Evolutionary conservation across 2,888 invertebrate genomes (phyloP), one percentile per base, ranked within the genome.

Genomic region (Helleia helle): DNA sequence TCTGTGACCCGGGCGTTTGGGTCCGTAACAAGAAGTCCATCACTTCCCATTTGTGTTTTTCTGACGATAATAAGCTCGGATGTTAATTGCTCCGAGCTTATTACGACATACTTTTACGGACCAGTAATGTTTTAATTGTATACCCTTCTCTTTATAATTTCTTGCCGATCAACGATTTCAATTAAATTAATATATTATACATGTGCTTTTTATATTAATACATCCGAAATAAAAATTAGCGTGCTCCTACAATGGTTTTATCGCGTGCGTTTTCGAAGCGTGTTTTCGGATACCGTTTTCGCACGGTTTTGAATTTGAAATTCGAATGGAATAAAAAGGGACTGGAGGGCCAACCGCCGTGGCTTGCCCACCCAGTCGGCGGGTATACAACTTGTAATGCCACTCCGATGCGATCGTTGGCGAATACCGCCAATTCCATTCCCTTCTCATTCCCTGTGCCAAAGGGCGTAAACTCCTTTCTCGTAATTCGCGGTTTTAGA

Each of bases 341-440:
- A 52, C 49, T 51, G 57, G 61, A 61, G 60, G 66, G 67, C 65
- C 68, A 66, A 69, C 68, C 68, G 67, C 62, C 60, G 65, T 57
- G 62, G 62, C 50, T 55, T 79, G 83, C 81, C 83, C 83, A 83
- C 83, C 81, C 83, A 83, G 74, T 66, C 68, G 55, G 51, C 43
- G 55, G 56, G 61, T 58, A 55, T 62, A 61, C 59, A 62, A 63
- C 67, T 67, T 56, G 62, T 66, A 64, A 71, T 71, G 71, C 69
- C 63, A 63, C 65, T 67, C 63, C 67, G 64, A 64, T 57, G 68
- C 72, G 63, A 66, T 74, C 74, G 69, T 72, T 73, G 71, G 71
- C 73, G 68, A 84, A 84, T 84, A 83, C 84, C 84, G 81, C 71
- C 84, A 83, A 84, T 84, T 83, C 84, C 77, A 75, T 46, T 42